Evolutionary conservation across 2,797 vertebrate species (phyloP).

Genomic region (Pipistrellus kuhlii): DNA sequence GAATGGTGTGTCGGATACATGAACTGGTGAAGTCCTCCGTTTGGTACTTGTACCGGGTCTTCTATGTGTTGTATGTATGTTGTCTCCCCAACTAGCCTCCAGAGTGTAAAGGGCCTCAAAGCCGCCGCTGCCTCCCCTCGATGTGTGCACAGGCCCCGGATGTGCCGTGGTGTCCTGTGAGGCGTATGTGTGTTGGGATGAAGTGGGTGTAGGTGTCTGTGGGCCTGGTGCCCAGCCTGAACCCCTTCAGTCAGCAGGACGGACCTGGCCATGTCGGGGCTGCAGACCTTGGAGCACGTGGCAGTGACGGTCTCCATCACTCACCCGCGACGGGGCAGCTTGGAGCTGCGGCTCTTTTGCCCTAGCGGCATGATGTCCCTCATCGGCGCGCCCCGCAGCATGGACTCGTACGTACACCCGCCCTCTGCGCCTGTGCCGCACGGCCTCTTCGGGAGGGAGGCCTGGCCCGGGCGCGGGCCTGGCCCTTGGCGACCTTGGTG

Average conservation of each 20-base stretch:
- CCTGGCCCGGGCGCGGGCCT: background rate
- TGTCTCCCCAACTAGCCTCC: background rate
- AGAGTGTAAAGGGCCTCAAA: background rate
- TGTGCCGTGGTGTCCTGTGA: background rate
- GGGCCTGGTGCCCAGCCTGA: conserved; percentile 54
- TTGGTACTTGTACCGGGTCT: background rate
- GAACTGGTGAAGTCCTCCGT: background rate
- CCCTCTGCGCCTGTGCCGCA: background rate
- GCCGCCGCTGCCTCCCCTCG: background rate
- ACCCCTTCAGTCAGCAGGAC: conserved; percentile 88
- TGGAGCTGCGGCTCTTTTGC: conserved; percentile 93
- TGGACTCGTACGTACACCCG: conserved; percentile 91
- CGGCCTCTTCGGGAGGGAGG: background rate
- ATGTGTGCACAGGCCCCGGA: background rate
- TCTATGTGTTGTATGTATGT: background rate
- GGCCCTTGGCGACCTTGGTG: background rate
- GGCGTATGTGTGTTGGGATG: background rate
- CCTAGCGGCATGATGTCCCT: conserved; percentile 95
- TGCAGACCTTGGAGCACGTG: conserved; percentile 96
- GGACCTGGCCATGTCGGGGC: conserved; percentile 92
- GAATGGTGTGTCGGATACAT: background rate
- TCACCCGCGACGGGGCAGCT: conserved; percentile 93
- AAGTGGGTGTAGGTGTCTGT: background rate
- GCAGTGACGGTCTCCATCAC: conserved; percentile 92
- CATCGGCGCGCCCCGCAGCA: conserved; percentile 91